Percentiles rank a stretch among this genome's conserved stretches.
Evolutionary conservation across 1,140 invertebrate species (phyloP).

Genomic region (Danaus melanippus): DNA sequence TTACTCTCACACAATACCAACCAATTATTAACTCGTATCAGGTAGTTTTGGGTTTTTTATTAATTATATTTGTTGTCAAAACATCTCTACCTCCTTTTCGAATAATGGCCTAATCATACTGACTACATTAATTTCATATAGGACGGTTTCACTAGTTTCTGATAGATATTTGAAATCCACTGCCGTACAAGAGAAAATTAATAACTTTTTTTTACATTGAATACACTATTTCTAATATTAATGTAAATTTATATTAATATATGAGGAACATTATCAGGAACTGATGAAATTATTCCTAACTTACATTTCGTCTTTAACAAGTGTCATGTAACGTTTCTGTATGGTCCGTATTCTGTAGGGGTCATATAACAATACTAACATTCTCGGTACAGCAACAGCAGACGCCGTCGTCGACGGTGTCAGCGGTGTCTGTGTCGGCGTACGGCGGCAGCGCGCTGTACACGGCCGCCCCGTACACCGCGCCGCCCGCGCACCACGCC

Average conservation of each 20-base stretch:
- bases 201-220: too few species aligned
- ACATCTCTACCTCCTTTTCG: conserved; percentile 2
- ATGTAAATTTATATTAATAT: too few species aligned
- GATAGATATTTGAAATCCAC: too few species aligned
- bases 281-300: too few species aligned
- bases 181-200: too few species aligned
- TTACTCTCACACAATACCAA: conserved; percentile 56
- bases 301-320: too few species aligned
- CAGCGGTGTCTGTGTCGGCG: conserved; percentile 29
- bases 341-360: too few species aligned
- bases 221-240: too few species aligned
- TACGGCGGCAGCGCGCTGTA: conserved; percentile 62
- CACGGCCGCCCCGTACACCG: conserved; percentile 36
- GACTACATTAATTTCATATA: background rate
- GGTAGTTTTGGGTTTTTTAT: conserved; percentile 21
- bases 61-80: background rate
- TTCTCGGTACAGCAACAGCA: conserved; percentile 20
- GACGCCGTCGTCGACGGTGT: conserved; percentile 45
- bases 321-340: too few species aligned
- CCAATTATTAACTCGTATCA: conserved; percentile 58
- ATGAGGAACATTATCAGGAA: too few species aligned
- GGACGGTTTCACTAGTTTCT: too few species aligned
- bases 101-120: background rate
- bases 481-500: conserved; percentile 12
- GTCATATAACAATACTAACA: too few species aligned